These are phyloP conservation scores for Metallyticus violacea DNA, from an alignment of 2,888 invertebrate species.

Conservation along the genomic window DNA sequence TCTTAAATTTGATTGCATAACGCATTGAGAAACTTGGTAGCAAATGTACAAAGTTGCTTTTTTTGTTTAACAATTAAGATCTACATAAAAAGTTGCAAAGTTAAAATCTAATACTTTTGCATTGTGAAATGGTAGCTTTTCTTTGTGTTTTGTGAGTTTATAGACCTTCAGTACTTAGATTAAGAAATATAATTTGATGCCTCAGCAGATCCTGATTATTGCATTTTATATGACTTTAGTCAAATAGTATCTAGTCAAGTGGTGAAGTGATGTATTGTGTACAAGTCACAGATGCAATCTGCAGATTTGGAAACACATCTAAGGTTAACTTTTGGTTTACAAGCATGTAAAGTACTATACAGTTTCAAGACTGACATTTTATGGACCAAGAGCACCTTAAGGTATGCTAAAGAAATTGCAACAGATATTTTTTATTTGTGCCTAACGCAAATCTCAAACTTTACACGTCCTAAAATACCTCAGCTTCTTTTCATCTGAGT, in stretches of 20 bases:
- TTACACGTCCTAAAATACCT: background rate
- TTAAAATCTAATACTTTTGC: too few relatives aligned
- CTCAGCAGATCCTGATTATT: background rate
- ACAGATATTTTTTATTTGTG: background rate
- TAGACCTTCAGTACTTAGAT: background rate
- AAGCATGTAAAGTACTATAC: background rate
- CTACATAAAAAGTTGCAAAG: too few relatives aligned
- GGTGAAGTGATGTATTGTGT: background rate
- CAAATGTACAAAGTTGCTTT: background rate
- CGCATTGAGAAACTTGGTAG: background rate
- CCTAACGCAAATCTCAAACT: background rate
- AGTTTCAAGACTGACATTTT: background rate
- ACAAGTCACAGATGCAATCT: background rate
- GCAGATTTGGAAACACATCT: background rate
- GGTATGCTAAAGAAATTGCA: background rate
- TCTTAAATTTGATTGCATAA: background rate
- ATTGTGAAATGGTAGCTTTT: background rate
- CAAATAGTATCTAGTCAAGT: slow-evolving; percentile 12
- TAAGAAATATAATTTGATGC: background rate
- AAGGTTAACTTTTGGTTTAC: background rate
- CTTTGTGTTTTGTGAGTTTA: background rate
- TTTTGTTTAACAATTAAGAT: background rate
- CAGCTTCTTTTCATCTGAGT: background rate
- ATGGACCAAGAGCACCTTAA: background rate
- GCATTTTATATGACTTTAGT: background rate